phyloP scores from a whole-genome alignment of 2,113 vertebrate species.

The Ceyx melanurus region DNA sequence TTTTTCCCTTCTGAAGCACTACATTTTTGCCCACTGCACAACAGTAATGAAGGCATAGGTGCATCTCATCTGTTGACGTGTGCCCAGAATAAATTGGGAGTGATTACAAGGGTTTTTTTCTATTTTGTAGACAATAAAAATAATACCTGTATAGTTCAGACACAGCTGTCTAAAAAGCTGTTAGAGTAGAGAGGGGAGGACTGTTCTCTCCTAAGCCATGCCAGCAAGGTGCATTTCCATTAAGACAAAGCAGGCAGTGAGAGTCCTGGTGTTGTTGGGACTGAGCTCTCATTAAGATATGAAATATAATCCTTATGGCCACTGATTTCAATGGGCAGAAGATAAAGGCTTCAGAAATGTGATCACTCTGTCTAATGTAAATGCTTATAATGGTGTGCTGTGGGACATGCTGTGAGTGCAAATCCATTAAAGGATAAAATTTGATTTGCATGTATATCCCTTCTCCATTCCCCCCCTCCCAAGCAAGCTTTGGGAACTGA shows the following conservation, averaged over 20 bases:
- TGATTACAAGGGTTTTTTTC: background rate
- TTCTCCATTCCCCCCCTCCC: background rate
- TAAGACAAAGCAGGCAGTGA: background rate
- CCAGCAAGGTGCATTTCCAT: background rate
- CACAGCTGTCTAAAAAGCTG: background rate
- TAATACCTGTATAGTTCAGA: background rate
- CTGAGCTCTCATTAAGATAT: background rate
- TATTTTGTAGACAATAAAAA: background rate
- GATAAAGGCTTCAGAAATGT: conserved; percentile 48
- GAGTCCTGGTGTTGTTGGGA: background rate
- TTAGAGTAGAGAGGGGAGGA: background rate
- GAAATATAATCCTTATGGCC: conserved; percentile 37
- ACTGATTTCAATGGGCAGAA: background rate
- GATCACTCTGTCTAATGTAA: conserved; percentile 29
- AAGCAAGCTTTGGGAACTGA: background rate
- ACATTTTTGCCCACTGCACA: background rate
- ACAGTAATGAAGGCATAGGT: background rate
- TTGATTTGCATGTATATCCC: conserved; percentile 18
- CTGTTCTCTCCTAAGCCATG: background rate
- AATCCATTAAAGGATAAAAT: conserved; percentile 45
- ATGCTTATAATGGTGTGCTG: conserved; percentile 19
- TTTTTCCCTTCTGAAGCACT: background rate
- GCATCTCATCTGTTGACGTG: background rate
- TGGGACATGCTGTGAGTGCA: conserved; percentile 28
- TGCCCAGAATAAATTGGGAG: background rate